Percentiles rank a stretch among this genome's conserved stretches.
These are phyloP conservation scores for Drosophila ficusphila DNA, from an alignment of 1,140 invertebrate species.

Conservation along the genomic window DNA sequence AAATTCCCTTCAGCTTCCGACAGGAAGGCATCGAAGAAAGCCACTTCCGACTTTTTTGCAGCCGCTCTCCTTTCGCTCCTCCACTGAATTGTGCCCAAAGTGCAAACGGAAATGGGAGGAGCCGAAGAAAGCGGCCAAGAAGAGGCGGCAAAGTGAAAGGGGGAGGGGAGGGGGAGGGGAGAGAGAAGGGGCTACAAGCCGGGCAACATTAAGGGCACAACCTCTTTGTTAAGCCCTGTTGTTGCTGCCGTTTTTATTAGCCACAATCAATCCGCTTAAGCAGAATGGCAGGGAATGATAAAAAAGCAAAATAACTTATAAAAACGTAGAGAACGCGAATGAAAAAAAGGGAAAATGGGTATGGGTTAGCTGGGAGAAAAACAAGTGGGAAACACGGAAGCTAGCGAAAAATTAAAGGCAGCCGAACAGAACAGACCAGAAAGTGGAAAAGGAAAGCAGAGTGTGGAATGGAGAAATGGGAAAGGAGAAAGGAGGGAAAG, in stretches of 20 bases:
- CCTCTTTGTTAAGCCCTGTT: conserved; percentile 59
- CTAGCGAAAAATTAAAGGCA: background rate
- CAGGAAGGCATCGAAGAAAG: conserved; percentile 47
- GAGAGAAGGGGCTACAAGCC: background rate
- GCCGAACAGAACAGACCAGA: too few species aligned
- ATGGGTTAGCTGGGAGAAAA: background rate
- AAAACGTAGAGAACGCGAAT: background rate
- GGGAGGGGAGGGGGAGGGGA: background rate
- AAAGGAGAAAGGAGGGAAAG: background rate
- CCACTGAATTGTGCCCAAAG: conserved; percentile 49
- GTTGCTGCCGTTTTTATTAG: conserved; percentile 69
- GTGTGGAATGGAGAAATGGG: background rate
- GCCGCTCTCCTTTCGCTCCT: conserved; percentile 24
- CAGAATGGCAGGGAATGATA: conserved; percentile 12
- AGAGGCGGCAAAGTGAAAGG: too few species aligned
- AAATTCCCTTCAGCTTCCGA: conserved; percentile 14
- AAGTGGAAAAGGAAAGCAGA: background rate
- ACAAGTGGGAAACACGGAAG: background rate
- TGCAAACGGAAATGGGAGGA: conserved; percentile 56
- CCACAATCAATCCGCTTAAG: conserved; percentile 78
- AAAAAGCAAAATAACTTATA: background rate
- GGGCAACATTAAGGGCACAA: conserved; percentile 29
- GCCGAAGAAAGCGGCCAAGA: background rate
- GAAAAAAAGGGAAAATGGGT: background rate
- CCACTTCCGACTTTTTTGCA: conserved; percentile 49